These are phyloP conservation scores for Scrobipalpa costella DNA, from an alignment of 2,888 invertebrate genomes.

Conservation along the genomic window DNA sequence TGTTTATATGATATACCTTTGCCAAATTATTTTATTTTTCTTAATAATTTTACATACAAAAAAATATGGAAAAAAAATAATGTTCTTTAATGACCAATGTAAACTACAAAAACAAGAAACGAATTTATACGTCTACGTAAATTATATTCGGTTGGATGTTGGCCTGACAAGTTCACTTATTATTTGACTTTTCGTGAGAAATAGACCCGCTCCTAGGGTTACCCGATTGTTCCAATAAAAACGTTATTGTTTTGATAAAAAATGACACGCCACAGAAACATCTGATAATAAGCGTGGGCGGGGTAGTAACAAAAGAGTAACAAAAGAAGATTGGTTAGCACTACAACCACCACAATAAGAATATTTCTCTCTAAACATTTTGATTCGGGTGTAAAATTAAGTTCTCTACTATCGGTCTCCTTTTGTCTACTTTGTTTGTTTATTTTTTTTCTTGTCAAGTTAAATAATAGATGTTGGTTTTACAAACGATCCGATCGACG, in stretches of 20 bases:
- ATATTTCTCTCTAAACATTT: constrained; percentile 62
- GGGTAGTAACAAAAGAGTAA: constrained; percentile 69
- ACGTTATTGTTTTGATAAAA: constrained; percentile 80
- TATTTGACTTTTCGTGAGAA: constrained; percentile 54
- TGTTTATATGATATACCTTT: too few species aligned
- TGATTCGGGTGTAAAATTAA: constrained; percentile 79
- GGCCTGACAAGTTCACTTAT: constrained; percentile 62
- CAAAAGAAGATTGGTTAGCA: constrained; percentile 78
- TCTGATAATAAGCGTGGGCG: constrained; percentile 79
- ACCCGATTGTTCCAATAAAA: constrained; percentile 54
- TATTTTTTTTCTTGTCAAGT: constrained; percentile 59
- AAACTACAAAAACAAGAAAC: constrained; percentile 8
- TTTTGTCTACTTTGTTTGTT: constrained; percentile 57
- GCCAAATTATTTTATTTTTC: too few species aligned
- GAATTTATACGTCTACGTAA: constrained; percentile 61
- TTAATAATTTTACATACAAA: too few species aligned
- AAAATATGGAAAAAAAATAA: too few species aligned
- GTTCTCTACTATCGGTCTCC: constrained; percentile 64
- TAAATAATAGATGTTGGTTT: constrained; percentile 61
- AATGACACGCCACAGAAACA: constrained; percentile 75
- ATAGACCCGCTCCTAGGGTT: constrained; percentile 44
- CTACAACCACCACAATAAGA: constrained; percentile 68
- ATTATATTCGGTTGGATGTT: constrained; percentile 60
- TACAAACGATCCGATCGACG: constrained; percentile 51
- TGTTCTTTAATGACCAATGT: background rate